Conservation (phyloP, 2,113 vertebrate genomes). For the Forbesichthys agassizii region DNA sequence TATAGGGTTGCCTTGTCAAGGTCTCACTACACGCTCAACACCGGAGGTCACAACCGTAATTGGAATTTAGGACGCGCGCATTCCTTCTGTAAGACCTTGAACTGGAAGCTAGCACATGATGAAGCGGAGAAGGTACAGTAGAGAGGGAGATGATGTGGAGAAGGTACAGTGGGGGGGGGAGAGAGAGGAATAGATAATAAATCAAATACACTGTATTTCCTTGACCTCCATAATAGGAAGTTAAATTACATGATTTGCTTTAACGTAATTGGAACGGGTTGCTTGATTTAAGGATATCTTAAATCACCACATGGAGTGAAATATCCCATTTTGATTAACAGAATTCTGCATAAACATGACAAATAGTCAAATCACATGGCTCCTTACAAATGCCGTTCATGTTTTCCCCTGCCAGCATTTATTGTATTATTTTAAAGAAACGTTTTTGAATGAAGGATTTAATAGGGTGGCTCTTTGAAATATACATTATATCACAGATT, state of each 20-base stretch:
- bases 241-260: slow-evolving; percentile 5
- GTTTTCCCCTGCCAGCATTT: slow-evolving; percentile 30
- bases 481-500: slow-evolving; percentile 18
- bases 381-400: slow-evolving; percentile 29
- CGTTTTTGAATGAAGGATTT: slow-evolving; percentile 54
- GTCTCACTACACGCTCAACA: slow-evolving; percentile 44
- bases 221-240: slow-evolving; percentile 2
- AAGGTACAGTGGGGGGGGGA: not conserved
- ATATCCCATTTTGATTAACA: no score
- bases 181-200: not conserved
- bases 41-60: slow-evolving; percentile 51
- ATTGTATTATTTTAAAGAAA: slow-evolving; percentile 21
- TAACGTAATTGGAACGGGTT: not conserved
- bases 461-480: slow-evolving; percentile 50
- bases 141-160: not conserved
- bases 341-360: no score
- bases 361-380: not conserved
- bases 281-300: slow-evolving; percentile 11
- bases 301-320: not conserved
- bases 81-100: slow-evolving; percentile 43
- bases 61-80: slow-evolving; percentile 47
- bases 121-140: not conserved
- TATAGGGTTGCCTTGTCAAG: slow-evolving; percentile 45
- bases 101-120: not conserved
- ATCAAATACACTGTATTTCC: not conserved